phyloP scores from a whole-genome alignment of 2,113 vertebrate species.

The Phyllopteryx taeniolatus region DNA sequence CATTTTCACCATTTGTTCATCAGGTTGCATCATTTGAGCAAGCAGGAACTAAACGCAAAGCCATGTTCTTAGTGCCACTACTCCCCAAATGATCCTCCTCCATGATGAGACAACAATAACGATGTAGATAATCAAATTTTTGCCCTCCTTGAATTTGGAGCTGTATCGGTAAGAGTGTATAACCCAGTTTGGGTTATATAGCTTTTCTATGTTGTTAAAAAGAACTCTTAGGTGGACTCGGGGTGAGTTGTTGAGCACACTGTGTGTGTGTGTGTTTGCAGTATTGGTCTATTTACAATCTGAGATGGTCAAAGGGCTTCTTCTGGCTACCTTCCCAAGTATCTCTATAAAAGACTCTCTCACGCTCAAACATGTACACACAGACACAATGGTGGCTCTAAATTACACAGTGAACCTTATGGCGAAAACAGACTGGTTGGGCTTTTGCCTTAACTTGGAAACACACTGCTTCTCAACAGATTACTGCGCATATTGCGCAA shows the following conservation, averaged over 20 bases:
- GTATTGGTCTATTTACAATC: not conserved
- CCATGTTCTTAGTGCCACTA: not conserved
- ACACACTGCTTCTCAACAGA: not conserved
- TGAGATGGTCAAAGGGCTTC: slow-evolving; percentile 3
- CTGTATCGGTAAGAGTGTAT: not conserved
- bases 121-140: not conserved
- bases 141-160: not conserved
- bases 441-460: not conserved
- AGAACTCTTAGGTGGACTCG: not conserved
- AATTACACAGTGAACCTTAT: not conserved
- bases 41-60: slow-evolving; percentile 8
- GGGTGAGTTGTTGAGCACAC: not conserved
- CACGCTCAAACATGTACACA: not conserved
- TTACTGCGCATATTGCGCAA: too few species aligned
- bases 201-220: not conserved
- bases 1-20: not conserved
- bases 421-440: not conserved
- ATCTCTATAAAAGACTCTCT: not conserved
- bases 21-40: slow-evolving; percentile 17
- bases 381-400: not conserved
- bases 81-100: not conserved
- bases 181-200: not conserved
- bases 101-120: not conserved
- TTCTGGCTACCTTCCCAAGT: not conserved
- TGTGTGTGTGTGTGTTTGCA: slow-evolving; percentile 6